phyloP scores from a whole-genome alignment of 2,113 vertebrate species.

The Plestiodon gilberti region DNA sequence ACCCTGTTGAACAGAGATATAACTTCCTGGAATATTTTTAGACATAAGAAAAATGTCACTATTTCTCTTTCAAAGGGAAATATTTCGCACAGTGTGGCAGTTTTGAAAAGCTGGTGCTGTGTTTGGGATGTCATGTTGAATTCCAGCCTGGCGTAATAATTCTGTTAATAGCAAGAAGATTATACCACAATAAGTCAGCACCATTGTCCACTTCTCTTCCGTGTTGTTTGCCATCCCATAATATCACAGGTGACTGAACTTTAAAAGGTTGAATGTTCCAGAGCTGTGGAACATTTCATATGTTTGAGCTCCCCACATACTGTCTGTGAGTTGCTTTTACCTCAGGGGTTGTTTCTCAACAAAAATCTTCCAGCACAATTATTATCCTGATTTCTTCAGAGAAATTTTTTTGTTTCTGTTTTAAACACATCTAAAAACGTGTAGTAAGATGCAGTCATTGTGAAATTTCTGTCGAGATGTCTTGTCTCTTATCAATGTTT shows the following conservation, averaged over 20 bases:
- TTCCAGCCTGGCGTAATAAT: not conserved
- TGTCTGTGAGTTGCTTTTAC: constrained; percentile 14
- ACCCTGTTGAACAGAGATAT: not conserved
- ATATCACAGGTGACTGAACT: constrained; percentile 40
- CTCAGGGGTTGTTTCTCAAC: constrained; percentile 28
- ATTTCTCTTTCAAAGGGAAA: constrained; percentile 7
- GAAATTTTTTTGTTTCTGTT: constrained; percentile 52
- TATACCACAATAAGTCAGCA: not conserved
- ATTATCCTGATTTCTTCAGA: constrained; percentile 44
- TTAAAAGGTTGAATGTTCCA: not conserved
- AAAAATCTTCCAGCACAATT: constrained; percentile 50
- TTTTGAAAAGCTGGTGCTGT: not conserved
- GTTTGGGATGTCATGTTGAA: not conserved
- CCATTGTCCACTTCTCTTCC: not conserved
- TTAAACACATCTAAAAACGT: constrained; percentile 38
- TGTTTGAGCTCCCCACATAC: constrained; percentile 16
- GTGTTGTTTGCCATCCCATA: not conserved
- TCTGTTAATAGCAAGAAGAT: not conserved
- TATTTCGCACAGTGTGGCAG: not conserved
- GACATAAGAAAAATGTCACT: not conserved
- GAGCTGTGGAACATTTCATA: constrained; percentile 2
- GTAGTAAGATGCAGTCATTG: constrained; percentile 33
- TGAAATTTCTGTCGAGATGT: constrained; percentile 55
- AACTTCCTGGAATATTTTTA: constrained; percentile 33
- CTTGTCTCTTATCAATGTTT: constrained; percentile 68